Base-by-base conservation (phyloP, 2,888 invertebrate genomes). In the Aethes cnicana region DNA sequence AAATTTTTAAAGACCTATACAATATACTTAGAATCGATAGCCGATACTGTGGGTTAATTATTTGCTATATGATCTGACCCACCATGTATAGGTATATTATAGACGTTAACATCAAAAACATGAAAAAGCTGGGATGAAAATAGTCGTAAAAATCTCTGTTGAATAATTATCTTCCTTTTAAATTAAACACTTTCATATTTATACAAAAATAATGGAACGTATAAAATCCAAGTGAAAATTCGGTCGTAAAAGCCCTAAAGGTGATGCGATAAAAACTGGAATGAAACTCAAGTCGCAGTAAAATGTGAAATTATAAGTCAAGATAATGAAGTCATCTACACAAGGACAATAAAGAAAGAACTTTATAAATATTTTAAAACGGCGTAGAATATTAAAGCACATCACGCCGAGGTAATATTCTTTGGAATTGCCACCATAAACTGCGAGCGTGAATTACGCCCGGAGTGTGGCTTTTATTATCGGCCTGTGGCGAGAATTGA, bases 331-430 rank as follows among this genome's bases (percentile, higher is more conserved):
- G 64, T 63, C 64, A 53, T 68, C 57, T 55, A 53, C 57, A 57
- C 55, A 56, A 58, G 59, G 48, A 53, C 59, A 65, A 63, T 63
- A 69, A 76, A 76, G 74, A 71, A 74, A 72, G 62, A 72, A 77
- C 73, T 81, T 81, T 77, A 84, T 85, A 84, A 85, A 86, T 84
- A 83, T 83, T 86, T 84, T 75, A 84, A 86, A 84, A 75, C 72
- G 72, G 75, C 75, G 69, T 77, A 70, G 78, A 86, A 86, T 88
- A 85, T 86, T 81, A 85, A 86, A 81, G 66, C 70, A 72, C 75
- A 76, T 81, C 80, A 77, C 76, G 71, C 66, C 72, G 69, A 66
- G 74, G 79, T 82, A 81, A 84, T 81, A 81, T 83, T 70, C 68
- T 74, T 69, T 67, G 70, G 81, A 80, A 86, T 85, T 84, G 82